Percentiles rank a stretch among this genome's conserved stretches.
Evolutionary conservation across 1,140 invertebrate genomes (phyloP).

Genomic region (Pogonomyrmex barbatus): DNA sequence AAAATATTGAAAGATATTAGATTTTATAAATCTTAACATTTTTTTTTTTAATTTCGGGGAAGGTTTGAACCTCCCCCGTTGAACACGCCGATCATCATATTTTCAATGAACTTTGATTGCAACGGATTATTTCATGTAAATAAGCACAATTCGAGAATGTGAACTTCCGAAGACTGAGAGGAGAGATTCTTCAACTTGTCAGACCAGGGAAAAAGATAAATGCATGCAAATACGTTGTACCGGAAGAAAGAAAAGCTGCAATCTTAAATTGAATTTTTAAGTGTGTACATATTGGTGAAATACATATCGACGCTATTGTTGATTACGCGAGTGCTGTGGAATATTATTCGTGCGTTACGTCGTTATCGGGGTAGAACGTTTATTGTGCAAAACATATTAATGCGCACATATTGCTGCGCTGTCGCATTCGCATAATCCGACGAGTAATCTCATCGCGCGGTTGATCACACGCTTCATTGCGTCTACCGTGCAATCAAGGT

Average conservation of each 20-base stretch:
- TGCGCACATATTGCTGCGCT: slow-evolving; percentile 32
- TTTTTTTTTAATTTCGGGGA: too few relatives aligned
- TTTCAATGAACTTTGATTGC: neutral
- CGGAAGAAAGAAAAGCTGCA: too few relatives aligned
- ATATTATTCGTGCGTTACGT: slow-evolving; percentile 35
- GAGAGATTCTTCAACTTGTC: neutral
- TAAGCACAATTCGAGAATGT: too few relatives aligned
- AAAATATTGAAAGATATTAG: too few relatives aligned
- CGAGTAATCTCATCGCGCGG: slow-evolving; percentile 53
- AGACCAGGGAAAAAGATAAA: neutral
- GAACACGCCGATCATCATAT: neutral
- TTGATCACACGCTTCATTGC: slow-evolving; percentile 60
- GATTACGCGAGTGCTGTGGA: slow-evolving; percentile 30
- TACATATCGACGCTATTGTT: slow-evolving; percentile 21
- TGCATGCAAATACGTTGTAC: too few relatives aligned
- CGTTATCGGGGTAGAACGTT: slow-evolving; percentile 49
- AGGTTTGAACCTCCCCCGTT: too few relatives aligned
- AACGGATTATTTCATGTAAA: neutral
- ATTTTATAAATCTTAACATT: too few relatives aligned
- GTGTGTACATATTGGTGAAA: too few relatives aligned
- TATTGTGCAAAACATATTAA: slow-evolving; percentile 61
- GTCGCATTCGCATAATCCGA: slow-evolving; percentile 56
- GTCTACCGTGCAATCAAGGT: slow-evolving; percentile 53
- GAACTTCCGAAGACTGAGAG: too few relatives aligned
- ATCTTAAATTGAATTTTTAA: neutral